phyloP scores from a whole-genome alignment of 2,888 invertebrate genomes.

The Mallateleia sp. region DNA sequence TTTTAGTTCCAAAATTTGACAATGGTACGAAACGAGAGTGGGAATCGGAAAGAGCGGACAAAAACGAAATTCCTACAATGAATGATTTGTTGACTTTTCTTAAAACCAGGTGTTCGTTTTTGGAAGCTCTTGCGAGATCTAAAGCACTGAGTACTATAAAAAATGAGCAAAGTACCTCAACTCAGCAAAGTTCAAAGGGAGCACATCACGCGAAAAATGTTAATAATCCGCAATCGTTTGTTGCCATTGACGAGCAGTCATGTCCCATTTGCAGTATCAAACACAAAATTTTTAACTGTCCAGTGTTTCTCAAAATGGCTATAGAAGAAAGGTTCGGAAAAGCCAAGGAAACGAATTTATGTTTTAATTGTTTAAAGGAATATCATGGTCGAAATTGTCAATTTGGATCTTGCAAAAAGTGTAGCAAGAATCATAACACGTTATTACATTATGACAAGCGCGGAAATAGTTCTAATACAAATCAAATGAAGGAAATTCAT shows the following conservation, averaged over 20 bases:
- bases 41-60: constrained; percentile 27
- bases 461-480: not conserved
- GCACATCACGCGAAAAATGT: not conserved
- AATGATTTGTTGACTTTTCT: constrained; percentile 13
- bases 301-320: constrained; percentile 10
- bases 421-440: constrained; percentile 18
- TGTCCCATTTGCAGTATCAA: constrained; percentile 16
- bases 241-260: not conserved
- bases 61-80: constrained; percentile 24
- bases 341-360: constrained; percentile 12
- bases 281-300: constrained; percentile 25
- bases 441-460: constrained; percentile 11
- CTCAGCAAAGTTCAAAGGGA: not conserved
- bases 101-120: constrained; percentile 17
- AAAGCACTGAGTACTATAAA: not conserved
- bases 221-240: not conserved
- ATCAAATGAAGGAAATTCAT: not conserved
- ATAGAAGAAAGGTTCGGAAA: constrained; percentile 16
- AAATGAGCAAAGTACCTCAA: not conserved
- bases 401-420: not conserved
- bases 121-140: constrained; percentile 10
- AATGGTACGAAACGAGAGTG: constrained; percentile 13
- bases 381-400: constrained; percentile 18
- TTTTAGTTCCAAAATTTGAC: constrained; percentile 32
- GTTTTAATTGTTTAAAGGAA: constrained; percentile 41